Percentiles rank a stretch among this genome's conserved stretches.
phyloP scores from a whole-genome alignment of 1,140 invertebrate genomes.

The Drosophila jambulina region DNA sequence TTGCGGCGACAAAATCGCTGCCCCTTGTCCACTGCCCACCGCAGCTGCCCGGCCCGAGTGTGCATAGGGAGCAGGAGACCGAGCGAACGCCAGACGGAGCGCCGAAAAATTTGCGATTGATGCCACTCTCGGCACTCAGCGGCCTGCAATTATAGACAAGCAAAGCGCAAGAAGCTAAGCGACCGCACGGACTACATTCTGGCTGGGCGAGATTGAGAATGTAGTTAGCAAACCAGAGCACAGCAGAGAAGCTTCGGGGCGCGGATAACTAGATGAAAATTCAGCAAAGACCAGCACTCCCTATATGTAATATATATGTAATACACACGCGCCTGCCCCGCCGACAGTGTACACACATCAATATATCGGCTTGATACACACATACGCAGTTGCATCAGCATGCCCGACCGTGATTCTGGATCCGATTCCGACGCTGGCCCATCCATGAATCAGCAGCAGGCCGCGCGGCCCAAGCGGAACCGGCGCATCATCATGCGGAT shows the following conservation, averaged over 20 bases:
- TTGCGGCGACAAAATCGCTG: slow-evolving; percentile 23
- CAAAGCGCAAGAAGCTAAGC: slow-evolving; percentile 15
- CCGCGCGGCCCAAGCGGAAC: slow-evolving; percentile 53
- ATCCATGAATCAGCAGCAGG: slow-evolving; percentile 58
- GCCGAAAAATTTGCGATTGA: slow-evolving; percentile 47
- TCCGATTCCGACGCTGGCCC: slow-evolving; percentile 63
- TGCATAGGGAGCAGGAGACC: background rate
- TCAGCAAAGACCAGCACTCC: slow-evolving; percentile 32
- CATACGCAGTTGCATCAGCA: slow-evolving; percentile 74
- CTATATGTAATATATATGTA: slow-evolving; percentile 53
- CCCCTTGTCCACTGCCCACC: slow-evolving; percentile 5
- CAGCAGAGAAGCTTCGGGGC: slow-evolving; percentile 10
- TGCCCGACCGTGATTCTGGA: slow-evolving; percentile 62
- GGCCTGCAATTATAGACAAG: slow-evolving; percentile 52
- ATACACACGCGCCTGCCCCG: slow-evolving; percentile 46
- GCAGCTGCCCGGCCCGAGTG: slow-evolving; percentile 7
- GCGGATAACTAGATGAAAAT: slow-evolving; percentile 42
- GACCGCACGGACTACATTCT: slow-evolving; percentile 8
- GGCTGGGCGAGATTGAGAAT: slow-evolving; percentile 30
- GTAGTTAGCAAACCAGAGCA: slow-evolving; percentile 18
- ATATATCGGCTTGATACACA: slow-evolving; percentile 58
- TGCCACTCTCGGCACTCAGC: slow-evolving; percentile 43
- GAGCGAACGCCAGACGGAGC: slow-evolving; percentile 2
- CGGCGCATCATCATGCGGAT: slow-evolving; percentile 83
- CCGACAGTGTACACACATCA: slow-evolving; percentile 43